Percentiles rank a stretch among this genome's conserved stretches.
These are phyloP conservation scores for Ips typographus DNA, from an alignment of 1,140 invertebrate species.

Conservation along the genomic window DNA sequence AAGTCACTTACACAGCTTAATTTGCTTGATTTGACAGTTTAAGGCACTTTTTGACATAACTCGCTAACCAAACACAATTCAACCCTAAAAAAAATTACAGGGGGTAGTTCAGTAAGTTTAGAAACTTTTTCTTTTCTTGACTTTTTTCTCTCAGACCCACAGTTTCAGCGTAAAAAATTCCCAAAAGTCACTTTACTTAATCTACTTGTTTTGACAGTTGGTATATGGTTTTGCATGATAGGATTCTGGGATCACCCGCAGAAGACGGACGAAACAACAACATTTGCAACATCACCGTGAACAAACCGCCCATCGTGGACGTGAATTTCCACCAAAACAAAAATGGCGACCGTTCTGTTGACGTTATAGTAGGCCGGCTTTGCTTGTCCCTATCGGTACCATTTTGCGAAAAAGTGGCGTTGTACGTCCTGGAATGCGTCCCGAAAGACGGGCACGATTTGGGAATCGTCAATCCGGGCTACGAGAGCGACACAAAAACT, in stretches of 20 bases:
- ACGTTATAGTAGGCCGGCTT: conserved; percentile 71
- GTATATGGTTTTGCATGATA: neutral
- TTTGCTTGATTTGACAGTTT: no score
- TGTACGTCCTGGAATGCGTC: conserved; percentile 68
- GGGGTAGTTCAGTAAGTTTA: no score
- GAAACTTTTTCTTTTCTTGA: no score
- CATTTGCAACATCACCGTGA: conserved; percentile 63
- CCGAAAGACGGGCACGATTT: conserved; percentile 59
- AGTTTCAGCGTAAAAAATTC: no score
- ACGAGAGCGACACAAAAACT: conserved; percentile 52
- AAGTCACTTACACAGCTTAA: no score
- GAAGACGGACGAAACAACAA: conserved; percentile 59
- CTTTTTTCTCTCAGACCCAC: no score
- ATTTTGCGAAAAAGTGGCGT: conserved; percentile 63
- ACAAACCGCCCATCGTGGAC: conserved; percentile 67
- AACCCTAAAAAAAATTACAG: no score
- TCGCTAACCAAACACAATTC: no score
- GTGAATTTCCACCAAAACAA: conserved; percentile 64
- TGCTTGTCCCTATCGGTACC: conserved; percentile 72
- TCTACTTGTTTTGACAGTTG: neutral
- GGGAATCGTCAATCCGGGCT: conserved; percentile 69
- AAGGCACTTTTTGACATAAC: no score
- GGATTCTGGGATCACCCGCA: conserved; percentile 48
- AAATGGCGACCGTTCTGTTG: conserved; percentile 63
- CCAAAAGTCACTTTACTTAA: neutral